Evolutionary conservation across 1,140 invertebrate species (phyloP).

Genomic region (Lucilia sericata): DNA sequence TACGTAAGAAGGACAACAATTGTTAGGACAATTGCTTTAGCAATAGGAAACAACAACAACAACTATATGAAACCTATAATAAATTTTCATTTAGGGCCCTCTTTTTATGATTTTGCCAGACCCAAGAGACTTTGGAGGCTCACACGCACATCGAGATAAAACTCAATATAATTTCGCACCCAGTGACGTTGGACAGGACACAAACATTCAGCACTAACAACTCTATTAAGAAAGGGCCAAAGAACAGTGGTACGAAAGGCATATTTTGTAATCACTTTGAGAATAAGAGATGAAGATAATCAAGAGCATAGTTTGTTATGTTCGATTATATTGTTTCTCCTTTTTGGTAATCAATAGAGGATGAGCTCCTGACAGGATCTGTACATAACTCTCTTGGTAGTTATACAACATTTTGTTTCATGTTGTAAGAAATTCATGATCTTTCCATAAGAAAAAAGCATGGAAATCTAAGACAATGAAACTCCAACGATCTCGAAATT

Average conservation of each 20-base stretch:
- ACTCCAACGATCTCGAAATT: no score
- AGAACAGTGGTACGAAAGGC: neutral
- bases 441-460: no score
- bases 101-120: conserved; percentile 24
- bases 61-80: conserved; percentile 13
- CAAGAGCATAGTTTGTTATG: no score
- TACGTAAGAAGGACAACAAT: conserved; percentile 33
- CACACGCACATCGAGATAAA: neutral
- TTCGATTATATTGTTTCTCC: no score
- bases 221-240: neutral
- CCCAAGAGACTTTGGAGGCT: conserved; percentile 17
- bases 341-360: no score
- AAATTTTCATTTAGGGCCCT: conserved; percentile 29
- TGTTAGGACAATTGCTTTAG: neutral
- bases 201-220: neutral
- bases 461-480: no score
- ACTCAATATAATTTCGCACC: conserved; percentile 32
- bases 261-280: no score
- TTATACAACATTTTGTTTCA: no score
- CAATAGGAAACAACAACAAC: conserved; percentile 1
- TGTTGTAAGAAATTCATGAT: no score
- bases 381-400: no score
- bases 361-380: no score
- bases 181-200: conserved; percentile 24
- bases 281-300: no score